Evolutionary conservation across 1,140 invertebrate genomes (phyloP).

Genomic region (Penaeus vannamei): DNA sequence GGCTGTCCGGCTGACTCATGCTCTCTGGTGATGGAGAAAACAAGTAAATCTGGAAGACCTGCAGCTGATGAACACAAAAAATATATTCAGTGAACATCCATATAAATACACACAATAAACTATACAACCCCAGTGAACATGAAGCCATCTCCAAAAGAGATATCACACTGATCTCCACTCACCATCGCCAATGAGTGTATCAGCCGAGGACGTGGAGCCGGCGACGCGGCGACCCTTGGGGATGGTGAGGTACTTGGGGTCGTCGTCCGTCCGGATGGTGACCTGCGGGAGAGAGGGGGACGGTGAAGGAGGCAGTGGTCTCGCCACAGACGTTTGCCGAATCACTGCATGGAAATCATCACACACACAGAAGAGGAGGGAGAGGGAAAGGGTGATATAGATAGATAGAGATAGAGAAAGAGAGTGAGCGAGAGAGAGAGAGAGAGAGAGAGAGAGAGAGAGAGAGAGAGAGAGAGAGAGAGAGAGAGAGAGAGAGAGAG

Average conservation of each 20-base stretch:
- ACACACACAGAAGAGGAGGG: too few species aligned
- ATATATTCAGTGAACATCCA: neutral
- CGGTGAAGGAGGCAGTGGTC: too few species aligned
- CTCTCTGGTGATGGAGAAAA: slow-evolving; percentile 16
- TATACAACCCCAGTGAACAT: neutral
- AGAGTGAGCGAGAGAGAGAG: too few species aligned
- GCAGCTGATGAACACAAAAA: neutral
- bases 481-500: too few species aligned
- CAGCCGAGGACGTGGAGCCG: slow-evolving; percentile 59
- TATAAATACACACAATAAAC: neutral
- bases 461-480: too few species aligned
- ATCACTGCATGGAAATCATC: too few species aligned
- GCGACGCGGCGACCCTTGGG: slow-evolving; percentile 51
- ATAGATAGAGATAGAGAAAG: too few species aligned
- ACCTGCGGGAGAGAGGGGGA: slow-evolving; percentile 14
- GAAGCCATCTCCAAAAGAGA: neutral
- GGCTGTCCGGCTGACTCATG: slow-evolving; percentile 55
- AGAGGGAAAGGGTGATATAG: too few species aligned
- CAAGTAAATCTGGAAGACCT: neutral
- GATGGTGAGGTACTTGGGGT: slow-evolving; percentile 57
- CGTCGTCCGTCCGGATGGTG: slow-evolving; percentile 46
- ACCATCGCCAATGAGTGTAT: slow-evolving; percentile 61
- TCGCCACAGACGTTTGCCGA: too few species aligned
- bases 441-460: too few species aligned
- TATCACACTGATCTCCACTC: neutral